Evolutionary conservation across 2,113 vertebrate genomes (phyloP).

Genomic region (Andinoacara biseriatus): DNA sequence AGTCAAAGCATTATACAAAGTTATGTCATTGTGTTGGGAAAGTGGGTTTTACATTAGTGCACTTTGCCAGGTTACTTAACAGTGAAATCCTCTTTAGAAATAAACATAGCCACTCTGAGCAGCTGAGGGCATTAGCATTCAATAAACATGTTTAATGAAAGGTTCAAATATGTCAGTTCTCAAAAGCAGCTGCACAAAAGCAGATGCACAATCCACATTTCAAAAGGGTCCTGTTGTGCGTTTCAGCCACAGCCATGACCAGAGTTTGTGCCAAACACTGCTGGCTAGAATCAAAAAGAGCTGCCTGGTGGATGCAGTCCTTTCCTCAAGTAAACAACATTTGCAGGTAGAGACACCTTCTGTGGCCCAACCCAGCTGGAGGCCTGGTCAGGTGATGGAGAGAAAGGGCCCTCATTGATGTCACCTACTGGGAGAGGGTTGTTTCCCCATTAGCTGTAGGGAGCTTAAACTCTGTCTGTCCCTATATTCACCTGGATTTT

Average conservation of each 20-base stretch:
- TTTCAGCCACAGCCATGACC: not conserved
- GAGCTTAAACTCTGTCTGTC: not conserved
- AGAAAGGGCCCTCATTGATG: not conserved
- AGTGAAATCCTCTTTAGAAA: not conserved
- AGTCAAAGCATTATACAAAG: not conserved
- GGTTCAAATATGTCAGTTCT: conserved; percentile 11
- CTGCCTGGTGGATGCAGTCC: conserved; percentile 6
- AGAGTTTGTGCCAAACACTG: conserved; percentile 23
- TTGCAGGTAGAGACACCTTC: conserved; percentile 16
- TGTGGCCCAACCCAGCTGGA: conserved; percentile 26
- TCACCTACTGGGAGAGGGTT: conserved; percentile 10
- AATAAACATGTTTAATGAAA: conserved; percentile 28
- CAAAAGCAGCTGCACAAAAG: not conserved
- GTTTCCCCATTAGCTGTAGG: conserved; percentile 26
- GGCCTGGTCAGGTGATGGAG: conserved; percentile 17
- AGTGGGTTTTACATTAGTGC: not conserved
- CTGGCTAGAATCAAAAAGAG: conserved; percentile 20
- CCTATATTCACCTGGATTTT: not conserved
- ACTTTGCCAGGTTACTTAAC: conserved; percentile 14
- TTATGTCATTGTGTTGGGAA: not conserved
- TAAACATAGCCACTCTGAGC: not conserved
- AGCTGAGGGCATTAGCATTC: conserved; percentile 18
- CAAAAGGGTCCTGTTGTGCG: conserved; percentile 10
- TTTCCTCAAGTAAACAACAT: conserved; percentile 54
- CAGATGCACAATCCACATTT: not conserved